Evolutionary conservation across 1,140 invertebrate species (phyloP).

Genomic region (Pseudomyrmex gracilis): DNA sequence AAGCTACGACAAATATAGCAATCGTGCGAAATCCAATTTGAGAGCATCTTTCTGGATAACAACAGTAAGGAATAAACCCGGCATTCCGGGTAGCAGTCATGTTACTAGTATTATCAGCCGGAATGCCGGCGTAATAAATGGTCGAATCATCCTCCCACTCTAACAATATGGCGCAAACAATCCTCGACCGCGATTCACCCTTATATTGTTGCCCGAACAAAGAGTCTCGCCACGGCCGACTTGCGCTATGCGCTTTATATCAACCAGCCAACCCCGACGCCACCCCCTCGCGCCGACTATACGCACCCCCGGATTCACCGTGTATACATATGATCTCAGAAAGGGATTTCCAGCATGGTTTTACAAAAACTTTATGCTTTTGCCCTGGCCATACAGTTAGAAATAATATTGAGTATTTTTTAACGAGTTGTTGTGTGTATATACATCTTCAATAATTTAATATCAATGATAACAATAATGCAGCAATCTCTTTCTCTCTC

Average conservation of each 20-base stretch:
- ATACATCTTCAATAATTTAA: too few relatives aligned
- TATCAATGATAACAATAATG: too few relatives aligned
- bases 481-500: too few relatives aligned
- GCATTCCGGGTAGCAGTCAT: conserved; percentile 75
- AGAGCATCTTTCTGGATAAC: conserved; percentile 46
- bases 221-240: conserved; percentile 80
- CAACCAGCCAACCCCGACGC: conserved; percentile 63
- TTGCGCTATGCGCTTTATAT: conserved; percentile 79
- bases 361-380: conserved; percentile 6
- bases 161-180: conserved; percentile 68
- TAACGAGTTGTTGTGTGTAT: background rate
- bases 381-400: background rate
- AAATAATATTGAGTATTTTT: background rate
- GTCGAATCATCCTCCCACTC: conserved; percentile 77
- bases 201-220: conserved; percentile 84
- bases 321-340: conserved; percentile 28
- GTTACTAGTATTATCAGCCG: conserved; percentile 83
- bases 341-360: conserved; percentile 36
- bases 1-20: conserved; percentile 9
- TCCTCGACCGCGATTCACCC: conserved; percentile 79
- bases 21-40: conserved; percentile 6
- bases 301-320: conserved; percentile 40
- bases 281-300: conserved; percentile 47
- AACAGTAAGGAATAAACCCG: conserved; percentile 66
- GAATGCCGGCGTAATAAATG: conserved; percentile 84